Conservation (phyloP, 1,140 invertebrate species). For the Orchestia grillus region DNA sequence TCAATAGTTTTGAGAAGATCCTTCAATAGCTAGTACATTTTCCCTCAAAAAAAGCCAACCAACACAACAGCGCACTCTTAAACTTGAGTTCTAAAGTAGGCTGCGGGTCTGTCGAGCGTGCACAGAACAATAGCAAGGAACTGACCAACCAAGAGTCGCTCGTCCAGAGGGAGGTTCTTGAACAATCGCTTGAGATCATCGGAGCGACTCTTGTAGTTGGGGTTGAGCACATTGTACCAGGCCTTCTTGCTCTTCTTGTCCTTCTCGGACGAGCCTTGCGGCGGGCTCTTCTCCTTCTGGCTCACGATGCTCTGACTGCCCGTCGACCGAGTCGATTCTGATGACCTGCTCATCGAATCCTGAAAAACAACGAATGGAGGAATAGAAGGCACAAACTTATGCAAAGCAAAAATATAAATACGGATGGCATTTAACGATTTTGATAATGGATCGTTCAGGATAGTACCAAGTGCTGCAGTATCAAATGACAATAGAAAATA, state of each 20-base stretch:
- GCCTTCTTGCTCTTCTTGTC: conserved; percentile 74
- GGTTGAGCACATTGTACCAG: conserved; percentile 90
- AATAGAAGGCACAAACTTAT: neutral
- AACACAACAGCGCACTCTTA: neutral
- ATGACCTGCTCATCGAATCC: conserved; percentile 45
- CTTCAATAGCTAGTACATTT: neutral
- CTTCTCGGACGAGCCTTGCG: conserved; percentile 63
- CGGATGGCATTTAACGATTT: neutral
- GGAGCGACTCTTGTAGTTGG: conserved; percentile 92
- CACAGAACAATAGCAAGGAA: no score
- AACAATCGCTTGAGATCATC: conserved; percentile 94
- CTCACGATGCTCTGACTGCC: conserved; percentile 59
- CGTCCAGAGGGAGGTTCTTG: conserved; percentile 90
- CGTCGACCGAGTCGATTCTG: conserved; percentile 13
- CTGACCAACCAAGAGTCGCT: conserved; percentile 92
- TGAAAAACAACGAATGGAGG: neutral
- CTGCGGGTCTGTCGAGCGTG: neutral
- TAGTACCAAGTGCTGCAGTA: neutral
- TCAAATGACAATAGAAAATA: neutral
- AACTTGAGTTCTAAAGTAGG: conserved; percentile 11
- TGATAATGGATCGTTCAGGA: neutral
- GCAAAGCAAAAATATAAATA: neutral
- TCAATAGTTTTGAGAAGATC: no score
- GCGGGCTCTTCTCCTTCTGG: conserved; percentile 64
- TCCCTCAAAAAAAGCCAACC: neutral